These are phyloP conservation scores for Sycophaga agraensis DNA, from an alignment of 1,140 invertebrate genomes.

Conservation along the genomic window DNA sequence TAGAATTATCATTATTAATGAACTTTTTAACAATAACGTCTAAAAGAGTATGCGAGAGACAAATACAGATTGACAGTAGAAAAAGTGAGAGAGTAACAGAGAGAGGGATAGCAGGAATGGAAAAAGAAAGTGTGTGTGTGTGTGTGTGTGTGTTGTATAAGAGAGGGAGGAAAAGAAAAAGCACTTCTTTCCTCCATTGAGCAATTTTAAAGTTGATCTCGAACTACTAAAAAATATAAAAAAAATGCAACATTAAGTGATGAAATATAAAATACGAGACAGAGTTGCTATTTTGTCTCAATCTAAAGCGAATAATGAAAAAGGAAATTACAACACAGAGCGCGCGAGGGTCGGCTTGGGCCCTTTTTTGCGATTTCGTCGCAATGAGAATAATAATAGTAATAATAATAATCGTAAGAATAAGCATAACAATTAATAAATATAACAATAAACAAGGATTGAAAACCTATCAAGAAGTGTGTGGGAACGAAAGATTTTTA, in stretches of 20 bases:
- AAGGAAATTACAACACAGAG: not conserved
- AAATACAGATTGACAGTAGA: too few species aligned
- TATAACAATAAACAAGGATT: conserved; percentile 5
- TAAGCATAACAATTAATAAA: not conserved
- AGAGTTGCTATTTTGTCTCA: not conserved
- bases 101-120: too few species aligned
- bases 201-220: conserved; percentile 27
- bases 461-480: conserved; percentile 13
- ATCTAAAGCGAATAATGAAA: not conserved
- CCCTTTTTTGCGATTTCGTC: not conserved
- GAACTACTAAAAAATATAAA: not conserved
- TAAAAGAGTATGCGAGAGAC: too few species aligned
- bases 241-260: not conserved
- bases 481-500: conserved; percentile 15
- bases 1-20: too few species aligned
- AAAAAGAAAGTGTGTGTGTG: too few species aligned
- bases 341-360: not conserved
- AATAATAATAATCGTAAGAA: conserved; percentile 1
- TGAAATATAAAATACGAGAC: not conserved
- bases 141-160: too few species aligned
- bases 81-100: too few species aligned
- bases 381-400: not conserved
- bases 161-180: not conserved
- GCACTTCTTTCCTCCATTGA: conserved; percentile 6
- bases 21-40: too few species aligned